Conservation (phyloP, 2,888 invertebrate species). For the Drosophila ezoana region DNA sequence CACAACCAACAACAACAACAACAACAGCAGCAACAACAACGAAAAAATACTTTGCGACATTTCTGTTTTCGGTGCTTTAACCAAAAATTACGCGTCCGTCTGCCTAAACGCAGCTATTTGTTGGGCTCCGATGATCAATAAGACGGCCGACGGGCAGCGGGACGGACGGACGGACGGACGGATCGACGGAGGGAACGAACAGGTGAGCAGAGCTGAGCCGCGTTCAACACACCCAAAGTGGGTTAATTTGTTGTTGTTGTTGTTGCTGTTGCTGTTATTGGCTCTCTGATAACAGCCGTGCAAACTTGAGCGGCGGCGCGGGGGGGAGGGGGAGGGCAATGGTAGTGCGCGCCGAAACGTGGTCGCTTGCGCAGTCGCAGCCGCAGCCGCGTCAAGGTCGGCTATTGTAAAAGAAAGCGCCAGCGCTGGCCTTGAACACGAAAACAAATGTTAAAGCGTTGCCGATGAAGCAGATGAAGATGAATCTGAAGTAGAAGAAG, state of each 20-base stretch:
- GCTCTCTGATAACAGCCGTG: conserved; percentile 57
- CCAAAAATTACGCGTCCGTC: conserved; percentile 54
- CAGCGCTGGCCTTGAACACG: conserved; percentile 77
- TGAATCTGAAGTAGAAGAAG: conserved; percentile 21
- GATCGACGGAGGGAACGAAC: conserved; percentile 8
- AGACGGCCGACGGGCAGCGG: conserved; percentile 21
- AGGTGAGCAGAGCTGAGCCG: conserved; percentile 41
- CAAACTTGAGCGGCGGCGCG: conserved; percentile 36
- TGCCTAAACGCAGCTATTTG: conserved; percentile 65
- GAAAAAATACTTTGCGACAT: conserved; percentile 70
- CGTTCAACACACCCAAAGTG: conserved; percentile 80
- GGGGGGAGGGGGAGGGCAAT: background rate
- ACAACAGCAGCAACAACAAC: conserved; percentile 2
- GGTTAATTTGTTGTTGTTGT: conserved; percentile 58
- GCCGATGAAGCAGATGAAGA: conserved; percentile 22
- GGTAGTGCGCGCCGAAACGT: conserved; percentile 20
- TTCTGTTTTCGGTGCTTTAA: conserved; percentile 55
- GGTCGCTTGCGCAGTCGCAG: conserved; percentile 78
- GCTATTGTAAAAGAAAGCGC: conserved; percentile 81
- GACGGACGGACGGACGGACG: conserved; percentile 20
- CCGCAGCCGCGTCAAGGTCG: conserved; percentile 74
- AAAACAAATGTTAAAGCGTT: conserved; percentile 62
- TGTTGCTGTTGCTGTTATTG: conserved; percentile 18
- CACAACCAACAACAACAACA: conserved; percentile 53
- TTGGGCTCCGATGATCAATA: conserved; percentile 66